Base-by-base conservation (phyloP, 2,113 vertebrate genomes). In the Anarhynchus alexandrinus region DNA sequence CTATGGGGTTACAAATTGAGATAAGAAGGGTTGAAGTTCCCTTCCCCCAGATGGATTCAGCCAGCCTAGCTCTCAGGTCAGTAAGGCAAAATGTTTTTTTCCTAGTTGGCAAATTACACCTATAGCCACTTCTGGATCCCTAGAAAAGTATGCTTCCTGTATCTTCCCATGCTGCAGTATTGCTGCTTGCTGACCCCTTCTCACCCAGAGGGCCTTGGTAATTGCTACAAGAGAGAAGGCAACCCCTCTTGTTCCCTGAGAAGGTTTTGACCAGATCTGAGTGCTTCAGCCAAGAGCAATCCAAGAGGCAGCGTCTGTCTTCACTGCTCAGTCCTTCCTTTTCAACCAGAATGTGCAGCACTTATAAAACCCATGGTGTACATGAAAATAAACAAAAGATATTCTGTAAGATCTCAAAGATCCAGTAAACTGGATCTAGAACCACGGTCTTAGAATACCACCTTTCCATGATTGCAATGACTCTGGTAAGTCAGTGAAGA, bases 231-330 rank as follows among this genome's bases (percentile, higher is more conserved):
- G 34, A 61, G 6, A 29, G 12, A 38, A 84, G 11, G 11, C 5
- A 76, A 43, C 4, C 4, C 4, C 1, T 29, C 19, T 62, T 18
- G 2, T 25, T 29, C 23, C 32, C 42, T 1, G 1, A 67, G 34
- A 34, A 45, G 15, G 11, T 30, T 77, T 64, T 76, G 16, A 30
- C 29, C 10, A 45, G 27, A 70, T 15, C 8, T 32, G 25, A 42
- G 18, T 5, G 2, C 25, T 81, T 43, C 49, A 69, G 18, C 12
- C 47, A 77, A 64, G 25, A 90, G 4, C 6, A 45, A 25, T 12
- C 15, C 51, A 40, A 42, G 9, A 55, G 25, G 15, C 9, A 78
- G 11, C 7, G 6, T 81, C 32, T 66, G n/a, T 10, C 9, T 62
- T 67, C 1, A 0, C 16, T 49, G 9, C 7, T 59, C 38, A 70